Evolutionary conservation across 2,888 invertebrate species (phyloP).

Genomic region (Erpobdella octoculata): DNA sequence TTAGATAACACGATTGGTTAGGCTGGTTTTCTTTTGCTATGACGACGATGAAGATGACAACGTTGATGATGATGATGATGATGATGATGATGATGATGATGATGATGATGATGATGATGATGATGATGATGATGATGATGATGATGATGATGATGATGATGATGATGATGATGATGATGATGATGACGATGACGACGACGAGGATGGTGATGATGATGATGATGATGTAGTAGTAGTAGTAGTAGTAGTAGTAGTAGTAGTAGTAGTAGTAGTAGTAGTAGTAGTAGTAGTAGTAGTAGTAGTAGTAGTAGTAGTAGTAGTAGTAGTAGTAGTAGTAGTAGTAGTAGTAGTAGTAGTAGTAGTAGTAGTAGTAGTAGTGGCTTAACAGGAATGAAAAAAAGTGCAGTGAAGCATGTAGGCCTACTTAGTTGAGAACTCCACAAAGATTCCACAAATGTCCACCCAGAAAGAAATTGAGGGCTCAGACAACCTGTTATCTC

Average conservation of each 20-base stretch:
- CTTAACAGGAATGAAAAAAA: no score
- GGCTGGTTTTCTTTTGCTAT: neutral
- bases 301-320: slow-evolving; percentile 32
- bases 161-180: slow-evolving; percentile 19
- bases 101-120: slow-evolving; percentile 22
- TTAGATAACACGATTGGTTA: neutral
- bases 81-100: slow-evolving; percentile 20
- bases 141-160: slow-evolving; percentile 16
- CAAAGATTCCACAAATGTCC: no score
- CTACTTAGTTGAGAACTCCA: no score
- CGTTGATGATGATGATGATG: slow-evolving; percentile 28
- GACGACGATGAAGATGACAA: neutral
- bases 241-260: neutral
- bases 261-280: slow-evolving; percentile 12
- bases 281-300: slow-evolving; percentile 32
- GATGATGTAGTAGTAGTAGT: slow-evolving; percentile 5
- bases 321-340: slow-evolving; percentile 35
- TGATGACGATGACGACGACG: slow-evolving; percentile 20
- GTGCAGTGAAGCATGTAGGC: no score
- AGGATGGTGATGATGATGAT: slow-evolving; percentile 12
- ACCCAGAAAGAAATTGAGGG: no score
- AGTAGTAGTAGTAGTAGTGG: slow-evolving; percentile 25
- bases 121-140: slow-evolving; percentile 16
- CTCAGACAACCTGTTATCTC: no score
- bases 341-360: slow-evolving; percentile 25